These are phyloP conservation scores for Copidosoma floridanum DNA, from an alignment of 1,140 invertebrate species.

Conservation along the genomic window DNA sequence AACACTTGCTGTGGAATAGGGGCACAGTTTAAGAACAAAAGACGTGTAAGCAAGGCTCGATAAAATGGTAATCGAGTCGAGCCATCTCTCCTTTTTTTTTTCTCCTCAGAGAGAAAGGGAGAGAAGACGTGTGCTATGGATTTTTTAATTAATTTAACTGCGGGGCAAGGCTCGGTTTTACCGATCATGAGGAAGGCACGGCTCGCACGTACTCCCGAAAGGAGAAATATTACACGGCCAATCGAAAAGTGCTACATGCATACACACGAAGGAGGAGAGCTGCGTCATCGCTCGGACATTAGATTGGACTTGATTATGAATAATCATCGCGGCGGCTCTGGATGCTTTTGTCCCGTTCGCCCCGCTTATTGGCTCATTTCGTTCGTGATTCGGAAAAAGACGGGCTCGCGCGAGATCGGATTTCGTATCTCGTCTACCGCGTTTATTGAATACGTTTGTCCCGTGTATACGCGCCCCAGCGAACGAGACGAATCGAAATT, in stretches of 20 bases:
- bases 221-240: conserved; percentile 20
- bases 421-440: no score
- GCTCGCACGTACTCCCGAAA: conserved; percentile 9
- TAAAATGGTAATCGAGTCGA: conserved; percentile 24
- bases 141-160: conserved; percentile 27
- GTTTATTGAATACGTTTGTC: no score
- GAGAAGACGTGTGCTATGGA: background rate
- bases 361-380: conserved; percentile 6
- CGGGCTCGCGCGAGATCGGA: no score
- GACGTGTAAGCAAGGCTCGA: conserved; percentile 21
- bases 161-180: background rate
- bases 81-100: conserved; percentile 23
- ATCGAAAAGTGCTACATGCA: conserved; percentile 14
- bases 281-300: conserved; percentile 51
- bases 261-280: conserved; percentile 19
- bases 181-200: conserved; percentile 8
- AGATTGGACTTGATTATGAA: conserved; percentile 55
- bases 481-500: no score
- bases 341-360: background rate
- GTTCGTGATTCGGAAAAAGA: background rate
- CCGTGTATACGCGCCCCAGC: no score
- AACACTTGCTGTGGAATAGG: no score
- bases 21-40: conserved; percentile 27
- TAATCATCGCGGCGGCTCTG: conserved; percentile 46
- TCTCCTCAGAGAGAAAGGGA: background rate